Evolutionary conservation across 2,113 vertebrate species (phyloP).

Genomic region (Acinonyx jubatus): DNA sequence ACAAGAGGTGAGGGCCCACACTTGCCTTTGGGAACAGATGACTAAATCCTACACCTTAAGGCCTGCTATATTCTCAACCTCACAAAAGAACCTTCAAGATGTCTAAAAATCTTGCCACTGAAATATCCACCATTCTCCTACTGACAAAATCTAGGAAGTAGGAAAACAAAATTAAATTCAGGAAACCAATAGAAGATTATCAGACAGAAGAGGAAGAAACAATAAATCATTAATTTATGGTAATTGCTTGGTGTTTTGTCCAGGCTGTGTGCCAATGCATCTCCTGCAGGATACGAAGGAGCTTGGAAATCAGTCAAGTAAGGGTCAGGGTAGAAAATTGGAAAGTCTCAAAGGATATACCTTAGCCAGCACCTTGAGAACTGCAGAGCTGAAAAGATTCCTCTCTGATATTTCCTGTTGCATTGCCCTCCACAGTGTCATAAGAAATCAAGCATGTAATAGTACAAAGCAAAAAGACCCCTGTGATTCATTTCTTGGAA

Average conservation of each 20-base stretch:
- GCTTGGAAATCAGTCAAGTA: background rate
- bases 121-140: background rate
- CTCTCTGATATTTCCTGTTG: background rate
- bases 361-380: background rate
- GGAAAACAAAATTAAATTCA: constrained; percentile 32
- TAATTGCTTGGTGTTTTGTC: background rate
- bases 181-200: background rate
- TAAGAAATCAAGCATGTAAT: background rate
- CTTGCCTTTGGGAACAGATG: background rate
- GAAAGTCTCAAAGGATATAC: background rate
- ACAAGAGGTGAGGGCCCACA: background rate
- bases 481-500: background rate
- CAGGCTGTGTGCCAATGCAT: background rate
- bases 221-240: constrained; percentile 4
- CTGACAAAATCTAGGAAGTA: background rate
- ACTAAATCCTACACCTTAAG: background rate
- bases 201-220: background rate
- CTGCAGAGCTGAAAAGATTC: background rate
- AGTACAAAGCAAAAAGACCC: background rate
- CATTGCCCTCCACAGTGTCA: background rate
- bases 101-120: background rate
- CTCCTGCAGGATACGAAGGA: background rate
- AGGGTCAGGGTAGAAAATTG: background rate
- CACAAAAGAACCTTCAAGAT: background rate
- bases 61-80: background rate